Base-by-base conservation (phyloP, 2,888 invertebrate genomes). In the Creontiades dilutus region DNA sequence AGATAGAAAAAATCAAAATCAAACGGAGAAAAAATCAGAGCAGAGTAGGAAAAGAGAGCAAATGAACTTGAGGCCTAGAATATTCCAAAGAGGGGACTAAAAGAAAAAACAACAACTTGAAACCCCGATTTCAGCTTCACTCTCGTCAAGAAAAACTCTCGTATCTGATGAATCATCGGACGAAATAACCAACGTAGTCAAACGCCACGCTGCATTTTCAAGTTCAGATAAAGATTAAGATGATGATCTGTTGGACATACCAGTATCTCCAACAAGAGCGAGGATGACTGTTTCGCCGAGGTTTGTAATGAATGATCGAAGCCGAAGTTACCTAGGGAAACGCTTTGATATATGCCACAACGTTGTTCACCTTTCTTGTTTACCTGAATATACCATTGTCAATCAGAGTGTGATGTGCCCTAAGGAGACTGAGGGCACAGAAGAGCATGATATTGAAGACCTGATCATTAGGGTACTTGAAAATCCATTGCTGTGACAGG, bases 271-370 rank as follows among this genome's bases (percentile, higher is more conserved):
- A 81, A 48, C 81, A 0, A 81, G 47, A 48, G 81, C 81, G 16
- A 81, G 12, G 3, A 13, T 81, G 81, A 47, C 0, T 81, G 81
- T 81, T 81, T 81, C 81, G 48, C 11, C 13, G 81, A 48, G 81
- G 81, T 81, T 48, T 81, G 81, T 48, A 81, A 16, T n/a, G 81
- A 11, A 11, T 81, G 81, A 5, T 81, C 19, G n/a, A 19, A 7
- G 48, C 19, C 48, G n/a, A 81, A 81, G 81, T 48, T 9, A 81
- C 47, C 81, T 48, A 14, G 48, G 81, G 48, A 81, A 81, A 19
- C 48, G 81, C 81, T 81, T 48, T 19, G 81, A 81, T 48, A 81
- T 81, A 47, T 81, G 81, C 19, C 48, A 81, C 48, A n/a, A 48
- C 46, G 47, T 47, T 5, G 47, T 46, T 47, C 81, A 81, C 19